A percentile compares a stretch with the other conserved stretches of the same genome.
These are phyloP conservation scores for Procambarus clarkii DNA, from an alignment of 1,140 invertebrate species.

Conservation along the genomic window DNA sequence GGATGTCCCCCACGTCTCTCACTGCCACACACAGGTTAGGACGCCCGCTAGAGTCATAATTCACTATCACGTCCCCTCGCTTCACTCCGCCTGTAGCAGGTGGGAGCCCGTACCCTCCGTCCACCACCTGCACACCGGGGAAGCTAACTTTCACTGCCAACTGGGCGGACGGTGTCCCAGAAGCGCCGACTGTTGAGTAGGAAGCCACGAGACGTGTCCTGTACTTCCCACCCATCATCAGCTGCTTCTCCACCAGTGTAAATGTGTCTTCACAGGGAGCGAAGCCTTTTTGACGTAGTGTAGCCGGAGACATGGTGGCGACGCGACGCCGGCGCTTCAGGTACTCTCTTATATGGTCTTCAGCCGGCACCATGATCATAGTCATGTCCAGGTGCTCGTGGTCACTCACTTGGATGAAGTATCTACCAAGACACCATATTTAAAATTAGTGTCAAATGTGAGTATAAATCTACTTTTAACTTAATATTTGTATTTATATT, in stretches of 20 bases:
- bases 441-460: no score
- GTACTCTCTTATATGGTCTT: conserved; percentile 28
- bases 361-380: conserved; percentile 20
- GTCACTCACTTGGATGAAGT: conserved; percentile 43
- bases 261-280: conserved; percentile 20
- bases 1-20: conserved; percentile 20
- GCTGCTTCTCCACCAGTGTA: conserved; percentile 42
- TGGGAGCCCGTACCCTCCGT: conserved; percentile 21
- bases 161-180: neutral
- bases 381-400: conserved; percentile 31
- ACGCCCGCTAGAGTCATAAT: neutral
- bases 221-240: conserved; percentile 47
- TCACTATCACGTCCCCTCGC: conserved; percentile 33
- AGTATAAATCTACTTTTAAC: no score
- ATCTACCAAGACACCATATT: neutral
- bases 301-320: conserved; percentile 12
- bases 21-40: conserved; percentile 28
- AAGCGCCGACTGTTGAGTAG: neutral
- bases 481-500: no score
- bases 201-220: conserved; percentile 16
- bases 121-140: conserved; percentile 23
- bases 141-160: conserved; percentile 39
- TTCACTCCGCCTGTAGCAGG: conserved; percentile 1
- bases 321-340: conserved; percentile 13
- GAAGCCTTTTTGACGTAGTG: neutral